phyloP scores from a whole-genome alignment of 2,888 invertebrate species.

The Ormyrus pomaceus region DNA sequence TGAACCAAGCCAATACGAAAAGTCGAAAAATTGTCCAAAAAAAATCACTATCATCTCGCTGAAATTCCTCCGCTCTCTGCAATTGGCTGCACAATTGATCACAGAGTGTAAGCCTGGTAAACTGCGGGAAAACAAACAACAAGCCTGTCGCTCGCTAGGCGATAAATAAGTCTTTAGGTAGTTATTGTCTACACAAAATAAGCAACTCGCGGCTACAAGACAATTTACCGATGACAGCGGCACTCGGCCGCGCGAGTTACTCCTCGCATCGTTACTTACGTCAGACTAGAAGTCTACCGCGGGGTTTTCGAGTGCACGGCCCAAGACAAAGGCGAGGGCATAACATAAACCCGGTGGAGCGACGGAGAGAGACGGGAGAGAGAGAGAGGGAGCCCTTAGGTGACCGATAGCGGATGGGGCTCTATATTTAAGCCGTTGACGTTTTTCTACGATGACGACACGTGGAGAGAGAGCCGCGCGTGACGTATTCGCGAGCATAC shows the following conservation, averaged over 20 bases:
- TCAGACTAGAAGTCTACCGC: constrained; percentile 7
- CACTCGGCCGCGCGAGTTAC: not conserved
- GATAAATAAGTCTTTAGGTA: constrained; percentile 40
- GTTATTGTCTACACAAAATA: constrained; percentile 32
- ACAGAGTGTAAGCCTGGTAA: not conserved
- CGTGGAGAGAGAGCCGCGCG: not conserved
- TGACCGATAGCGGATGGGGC: constrained; percentile 3
- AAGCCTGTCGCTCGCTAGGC: not conserved
- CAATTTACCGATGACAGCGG: constrained; percentile 26
- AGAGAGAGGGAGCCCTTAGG: not conserved
- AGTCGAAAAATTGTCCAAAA: not conserved
- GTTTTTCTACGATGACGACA: constrained; percentile 49
- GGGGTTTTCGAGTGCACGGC: constrained; percentile 4
- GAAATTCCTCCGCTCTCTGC: no score
- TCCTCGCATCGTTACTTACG: constrained; percentile 27
- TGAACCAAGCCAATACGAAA: not conserved
- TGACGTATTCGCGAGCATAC: constrained; percentile 35
- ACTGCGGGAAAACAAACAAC: constrained; percentile 30
- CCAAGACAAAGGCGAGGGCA: constrained; percentile 8
- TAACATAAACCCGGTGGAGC: not conserved
- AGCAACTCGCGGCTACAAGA: constrained; percentile 10
- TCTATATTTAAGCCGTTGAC: constrained; percentile 49
- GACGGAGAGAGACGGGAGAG: not conserved
- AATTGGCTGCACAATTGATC: not conserved
- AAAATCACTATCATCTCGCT: not conserved